A percentile compares a stretch with the other conserved stretches of the same genome.
Evolutionary conservation across 2,113 vertebrate species (phyloP).

Genomic region (Phocoena sinus): DNA sequence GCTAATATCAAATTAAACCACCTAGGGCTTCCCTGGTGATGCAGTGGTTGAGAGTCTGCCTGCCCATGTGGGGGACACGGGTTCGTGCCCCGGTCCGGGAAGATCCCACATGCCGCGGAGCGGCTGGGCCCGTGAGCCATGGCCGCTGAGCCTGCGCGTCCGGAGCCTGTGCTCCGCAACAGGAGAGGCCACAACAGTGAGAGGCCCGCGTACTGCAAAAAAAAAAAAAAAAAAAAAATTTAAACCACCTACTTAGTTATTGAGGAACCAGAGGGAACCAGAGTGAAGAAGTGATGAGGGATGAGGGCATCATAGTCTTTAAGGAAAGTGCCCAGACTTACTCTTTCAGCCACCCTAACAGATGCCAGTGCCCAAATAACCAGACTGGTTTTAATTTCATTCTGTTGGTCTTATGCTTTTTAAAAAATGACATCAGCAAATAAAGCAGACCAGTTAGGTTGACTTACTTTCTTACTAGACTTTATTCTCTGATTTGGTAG

Average conservation of each 20-base stretch:
- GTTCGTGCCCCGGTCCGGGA: too few relatives aligned
- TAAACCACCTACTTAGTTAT: background rate
- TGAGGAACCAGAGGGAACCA: background rate
- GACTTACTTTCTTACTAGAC: background rate
- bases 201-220: too few relatives aligned
- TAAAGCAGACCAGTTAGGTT: background rate
- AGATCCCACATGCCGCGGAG: too few relatives aligned
- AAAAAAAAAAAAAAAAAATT: background rate
- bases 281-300: background rate
- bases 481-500: background rate
- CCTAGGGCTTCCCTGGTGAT: too few relatives aligned
- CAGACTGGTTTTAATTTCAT: background rate
- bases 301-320: background rate
- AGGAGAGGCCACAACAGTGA: too few relatives aligned
- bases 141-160: too few relatives aligned
- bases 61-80: too few relatives aligned
- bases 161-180: too few relatives aligned
- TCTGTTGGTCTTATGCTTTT: background rate
- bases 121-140: too few relatives aligned
- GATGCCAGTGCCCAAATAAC: background rate
- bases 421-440: background rate
- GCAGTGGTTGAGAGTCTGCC: too few relatives aligned
- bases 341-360: background rate
- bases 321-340: background rate
- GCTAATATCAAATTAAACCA: background rate